Base-by-base conservation (phyloP, 2,888 invertebrate genomes). In the Monochamus alternatus region DNA sequence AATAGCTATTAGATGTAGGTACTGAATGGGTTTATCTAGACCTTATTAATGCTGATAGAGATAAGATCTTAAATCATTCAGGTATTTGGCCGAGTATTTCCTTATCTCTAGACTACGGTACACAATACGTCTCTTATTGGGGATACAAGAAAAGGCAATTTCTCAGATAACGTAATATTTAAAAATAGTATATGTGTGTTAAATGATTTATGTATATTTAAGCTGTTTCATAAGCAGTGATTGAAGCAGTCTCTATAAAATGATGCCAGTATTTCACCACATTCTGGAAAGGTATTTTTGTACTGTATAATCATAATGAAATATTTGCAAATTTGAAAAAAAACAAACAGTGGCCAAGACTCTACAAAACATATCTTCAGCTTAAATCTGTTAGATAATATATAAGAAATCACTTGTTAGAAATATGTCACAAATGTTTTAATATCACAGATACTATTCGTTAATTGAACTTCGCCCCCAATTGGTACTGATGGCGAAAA, bases 21-120 rank as follows among this genome's bases (percentile, higher is more conserved):
- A 14, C n/a, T 55, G 55, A 55, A 55, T 55, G 55, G 55, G 7
- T 55, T n/a, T 55, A 55, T 55, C 55, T 14, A n/a, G 55, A n/a
- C 55, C 9, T 47, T 55, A 55, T 55, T 55, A 55, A 22, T 14
- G 14, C 55, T 5, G 55, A 55, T 14, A 14, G 22, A 55, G 55
- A 55, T 55, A 55, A 55, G 55, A 55, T 14, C n/a, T 22, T 55
- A 55, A 55, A n/a, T 55, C 22, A 55, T 55, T 55, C 14, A 7
- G 14, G 55, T n/a, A 22, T 55, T 55, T 55, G 14, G 22, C 22
- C 14, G 55, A 55, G 12, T 14, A 55, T 55, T 55, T 55, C 7
- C 14, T 55, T 55, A 55, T 55, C 55, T n/a, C n/a, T 55, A n/a
- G 55, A n/a, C 55, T 55, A 22, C 12, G 55, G 22, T 55, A 55